phyloP scores from a whole-genome alignment of 1,140 invertebrate genomes.

The Euschistus heros region DNA sequence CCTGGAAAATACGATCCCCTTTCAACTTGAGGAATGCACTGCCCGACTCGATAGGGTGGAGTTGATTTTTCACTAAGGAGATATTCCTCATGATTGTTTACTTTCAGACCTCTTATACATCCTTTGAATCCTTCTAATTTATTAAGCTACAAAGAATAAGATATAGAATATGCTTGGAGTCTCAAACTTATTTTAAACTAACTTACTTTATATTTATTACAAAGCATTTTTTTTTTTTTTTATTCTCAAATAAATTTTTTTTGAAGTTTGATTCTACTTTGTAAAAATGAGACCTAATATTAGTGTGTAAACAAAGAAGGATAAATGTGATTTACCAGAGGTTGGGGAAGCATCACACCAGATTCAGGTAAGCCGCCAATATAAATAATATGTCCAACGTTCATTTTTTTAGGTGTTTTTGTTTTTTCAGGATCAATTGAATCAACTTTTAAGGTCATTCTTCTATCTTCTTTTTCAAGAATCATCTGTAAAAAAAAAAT shows the following conservation, averaged over 20 bases:
- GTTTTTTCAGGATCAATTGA: conserved; percentile 45
- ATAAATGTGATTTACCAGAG: conserved; percentile 22
- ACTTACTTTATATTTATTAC: too few relatives aligned
- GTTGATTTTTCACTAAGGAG: conserved; percentile 53
- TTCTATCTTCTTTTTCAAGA: conserved; percentile 48
- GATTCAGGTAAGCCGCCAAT: conserved; percentile 59
- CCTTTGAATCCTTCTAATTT: conserved; percentile 69
- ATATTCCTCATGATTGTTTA: conserved; percentile 65
- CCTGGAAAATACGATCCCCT: conserved; percentile 75
- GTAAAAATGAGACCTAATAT: too few relatives aligned
- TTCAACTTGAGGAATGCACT: conserved; percentile 79
- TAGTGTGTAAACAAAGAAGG: not conserved
- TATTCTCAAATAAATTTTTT: too few relatives aligned
- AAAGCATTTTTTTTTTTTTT: too few relatives aligned
- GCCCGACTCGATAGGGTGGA: conserved; percentile 62
- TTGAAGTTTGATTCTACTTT: too few relatives aligned
- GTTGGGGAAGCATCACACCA: conserved; percentile 24
- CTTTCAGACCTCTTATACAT: conserved; percentile 61
- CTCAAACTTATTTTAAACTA: too few relatives aligned
- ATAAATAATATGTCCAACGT: conserved; percentile 58
- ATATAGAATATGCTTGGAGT: too few relatives aligned
- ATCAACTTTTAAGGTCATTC: conserved; percentile 57
- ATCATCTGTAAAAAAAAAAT: conserved; percentile 36
- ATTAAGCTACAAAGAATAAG: conserved; percentile 38
- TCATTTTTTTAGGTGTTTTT: conserved; percentile 55